Base-by-base conservation (phyloP, 1,140 invertebrate genomes). In the Brachionus koreanus region DNA sequence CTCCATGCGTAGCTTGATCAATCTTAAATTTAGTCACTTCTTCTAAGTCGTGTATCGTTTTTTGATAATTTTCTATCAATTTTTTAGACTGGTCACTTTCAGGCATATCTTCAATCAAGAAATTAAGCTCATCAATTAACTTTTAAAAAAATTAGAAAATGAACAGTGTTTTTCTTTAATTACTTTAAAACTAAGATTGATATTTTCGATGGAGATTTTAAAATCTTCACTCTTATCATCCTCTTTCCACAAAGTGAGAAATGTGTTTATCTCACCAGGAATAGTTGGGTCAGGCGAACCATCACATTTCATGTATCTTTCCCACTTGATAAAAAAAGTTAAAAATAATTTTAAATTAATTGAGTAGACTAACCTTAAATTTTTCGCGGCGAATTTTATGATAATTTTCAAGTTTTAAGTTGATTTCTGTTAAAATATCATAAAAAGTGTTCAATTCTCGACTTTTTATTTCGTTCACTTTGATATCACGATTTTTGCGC, bases 271-370 rank as follows among this genome's bases (percentile, higher is more conserved):
- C 83, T 88, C 87, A 57, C 85, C 85, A 43, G 85, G 85, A n/a
- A 85, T 85, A 2, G 85, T 85, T 9, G 87, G 87, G 83, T 88
- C 86, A 2, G 87, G 87, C 10, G 87, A 87, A 12, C 87, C 87
- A 84, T 88, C 87, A 85, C 87, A 88, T 57, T 85, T 83, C 87
- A 87, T 87, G 83, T 87, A 87, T 23, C 87, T 84, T 16, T 85
- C 85, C 87, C 87, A 88, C 86, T 88, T 76, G n/a, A n/a, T n/a
- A 87, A 85, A 37, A 63, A n/a, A n/a, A n/a, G n/a, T n/a, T n/a
- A n/a, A n/a, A n/a, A n/a, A n/a, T n/a, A n/a, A n/a, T n/a, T n/a
- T n/a, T n/a, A n/a, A n/a, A n/a, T n/a, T n/a, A n/a, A n/a, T n/a
- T n/a, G n/a, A n/a, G n/a, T n/a, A n/a, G 16, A 7, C 25, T 10